Conservation (phyloP, 2,888 invertebrate species). For the Philhelius pedissequus region DNA sequence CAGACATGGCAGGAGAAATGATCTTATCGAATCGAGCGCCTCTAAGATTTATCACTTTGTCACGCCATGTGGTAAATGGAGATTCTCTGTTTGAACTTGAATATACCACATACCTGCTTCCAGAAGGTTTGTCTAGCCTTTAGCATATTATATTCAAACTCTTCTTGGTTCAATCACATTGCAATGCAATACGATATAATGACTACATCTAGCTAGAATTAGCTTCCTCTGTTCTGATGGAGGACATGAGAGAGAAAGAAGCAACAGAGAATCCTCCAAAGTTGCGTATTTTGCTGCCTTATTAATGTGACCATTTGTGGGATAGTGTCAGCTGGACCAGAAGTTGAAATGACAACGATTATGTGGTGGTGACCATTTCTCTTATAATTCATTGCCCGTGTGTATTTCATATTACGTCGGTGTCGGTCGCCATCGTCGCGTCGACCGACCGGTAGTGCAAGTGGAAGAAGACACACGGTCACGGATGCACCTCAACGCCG, state of each 20-base stretch:
- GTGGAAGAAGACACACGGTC: conserved; percentile 32
- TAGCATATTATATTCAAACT: neutral
- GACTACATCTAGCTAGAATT: conserved; percentile 6
- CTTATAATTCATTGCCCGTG: conserved; percentile 60
- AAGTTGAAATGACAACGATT: conserved; percentile 65
- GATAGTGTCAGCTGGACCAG: conserved; percentile 64
- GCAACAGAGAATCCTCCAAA: neutral
- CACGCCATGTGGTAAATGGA: conserved; percentile 60
- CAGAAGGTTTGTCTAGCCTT: neutral
- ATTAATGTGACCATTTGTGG: conserved; percentile 63
- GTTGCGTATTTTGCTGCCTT: conserved; percentile 31
- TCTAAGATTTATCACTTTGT: conserved; percentile 58
- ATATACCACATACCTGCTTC: neutral
- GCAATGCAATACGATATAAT: conserved; percentile 43
- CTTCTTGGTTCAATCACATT: conserved; percentile 33
- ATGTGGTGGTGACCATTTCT: conserved; percentile 65
- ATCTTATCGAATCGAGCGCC: conserved; percentile 52
- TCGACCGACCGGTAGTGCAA: conserved; percentile 29
- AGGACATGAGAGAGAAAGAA: neutral
- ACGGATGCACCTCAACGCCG: conserved; percentile 32
- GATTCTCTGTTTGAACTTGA: conserved; percentile 22
- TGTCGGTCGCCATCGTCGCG: neutral
- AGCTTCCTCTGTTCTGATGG: conserved; percentile 48
- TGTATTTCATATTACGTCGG: conserved; percentile 42
- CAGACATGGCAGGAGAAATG: conserved; percentile 2